Base-by-base conservation (phyloP, 2,888 invertebrate genomes). In the Pterobdella sp. region DNA sequence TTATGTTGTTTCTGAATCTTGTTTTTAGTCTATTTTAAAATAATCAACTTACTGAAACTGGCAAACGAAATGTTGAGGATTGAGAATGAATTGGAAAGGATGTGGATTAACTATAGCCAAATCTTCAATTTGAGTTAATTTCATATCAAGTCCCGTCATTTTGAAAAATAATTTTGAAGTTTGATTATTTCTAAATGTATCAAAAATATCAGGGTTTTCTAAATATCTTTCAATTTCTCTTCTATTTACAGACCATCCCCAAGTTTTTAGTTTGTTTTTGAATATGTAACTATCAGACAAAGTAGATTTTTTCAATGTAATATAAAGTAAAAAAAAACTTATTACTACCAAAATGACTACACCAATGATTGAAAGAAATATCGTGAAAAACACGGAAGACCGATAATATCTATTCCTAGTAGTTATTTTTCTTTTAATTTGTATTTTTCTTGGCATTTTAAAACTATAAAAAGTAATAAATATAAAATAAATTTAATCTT, bases 61-160 rank as follows among this genome's bases (percentile, higher is more conserved):
- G 56, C 71, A 71, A 14, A 71, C 37, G 32, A 35, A n/a, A n/a
- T 52, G 37, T 18, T 35, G 69, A n/a, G 80, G 80, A 68, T 80
- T 80, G 26, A 80, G 77, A 2, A 79, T 60, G 72, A 77, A 80
- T 3, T 73, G 66, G 72, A 80, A 81, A 35, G 77, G 74, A 68
- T 80, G 80, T 7, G 80, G 80, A 68, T 80, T 80, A 2, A 79
- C 77, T 26, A 74, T 32, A 36, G 18, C 31, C 14, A 26, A n/a
- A n/a, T 71, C 71, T 34, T 71, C 71, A 4, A 63, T n/a, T 26
- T 56, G 4, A 32, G 32, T 35, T 26, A 63, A 10, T 63, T 34
- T 35, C n/a, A 63, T 56, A 31, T 60, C 60, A 4, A 69, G 3
- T 4, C 60, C 60, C 60, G 4, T 56, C 60, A 56, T 56, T 22